Conservation (phyloP, 2,113 vertebrate genomes). For the Orcinus orca region DNA sequence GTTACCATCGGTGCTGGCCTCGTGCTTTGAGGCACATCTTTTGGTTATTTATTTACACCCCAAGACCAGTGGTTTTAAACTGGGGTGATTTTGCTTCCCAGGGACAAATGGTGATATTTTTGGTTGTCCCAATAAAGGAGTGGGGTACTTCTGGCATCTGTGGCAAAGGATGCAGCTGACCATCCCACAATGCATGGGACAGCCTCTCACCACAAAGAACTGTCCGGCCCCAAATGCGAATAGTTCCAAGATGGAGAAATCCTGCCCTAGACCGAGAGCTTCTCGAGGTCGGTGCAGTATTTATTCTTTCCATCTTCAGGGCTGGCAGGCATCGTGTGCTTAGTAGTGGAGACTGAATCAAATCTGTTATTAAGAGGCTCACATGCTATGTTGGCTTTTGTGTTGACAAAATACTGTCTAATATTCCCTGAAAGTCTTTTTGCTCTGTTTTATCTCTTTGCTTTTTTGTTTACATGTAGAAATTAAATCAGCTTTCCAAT, state of each 20-base stretch:
- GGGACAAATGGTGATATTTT: not conserved
- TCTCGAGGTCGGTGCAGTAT: not conserved
- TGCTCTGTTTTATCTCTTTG: not conserved
- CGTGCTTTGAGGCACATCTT: not conserved
- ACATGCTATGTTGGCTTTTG: not conserved
- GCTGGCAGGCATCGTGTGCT: not conserved
- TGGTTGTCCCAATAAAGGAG: not conserved
- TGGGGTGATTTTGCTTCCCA: not conserved
- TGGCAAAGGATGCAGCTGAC: not conserved
- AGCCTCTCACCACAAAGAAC: not conserved
- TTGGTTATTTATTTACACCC: not conserved
- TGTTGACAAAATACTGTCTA: not conserved
- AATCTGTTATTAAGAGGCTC: not conserved
- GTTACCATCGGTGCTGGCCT: accelerated
- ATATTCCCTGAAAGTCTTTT: not conserved
- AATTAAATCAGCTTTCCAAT: not conserved
- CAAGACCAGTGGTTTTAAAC: not conserved
- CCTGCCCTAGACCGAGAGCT: not conserved
- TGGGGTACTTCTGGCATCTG: too few species aligned
- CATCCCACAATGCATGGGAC: not conserved
- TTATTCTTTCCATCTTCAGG: not conserved
- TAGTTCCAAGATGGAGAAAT: not conserved
- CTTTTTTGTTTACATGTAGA: not conserved
- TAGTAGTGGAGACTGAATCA: not conserved
- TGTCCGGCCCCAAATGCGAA: not conserved